Evolutionary conservation across 2,797 vertebrate species (phyloP), one percentile per base, ranked within the genome.

Genomic region (Sebastes goodei): DNA sequence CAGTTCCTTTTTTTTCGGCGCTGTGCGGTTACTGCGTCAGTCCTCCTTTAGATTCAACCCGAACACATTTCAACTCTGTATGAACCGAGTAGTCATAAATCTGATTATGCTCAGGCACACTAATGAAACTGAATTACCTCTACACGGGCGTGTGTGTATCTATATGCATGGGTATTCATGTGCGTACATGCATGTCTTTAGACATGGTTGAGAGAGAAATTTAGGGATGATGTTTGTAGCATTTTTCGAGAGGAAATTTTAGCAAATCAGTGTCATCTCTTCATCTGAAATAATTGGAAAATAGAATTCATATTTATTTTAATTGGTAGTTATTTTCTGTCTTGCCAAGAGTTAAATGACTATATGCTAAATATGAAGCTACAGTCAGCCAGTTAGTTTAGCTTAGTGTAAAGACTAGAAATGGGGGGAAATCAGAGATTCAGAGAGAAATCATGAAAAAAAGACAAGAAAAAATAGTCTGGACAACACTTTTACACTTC

Each of bases 31-130:
- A 62, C 35, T 86, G 64, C 78, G 80, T 89, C 84, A 77, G 64
- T 61, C 42, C 55, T 82, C 85, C 46, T 88, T 92, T 73, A 82
- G 71, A 86, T 92, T 91, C 80, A 91, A 83, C 86, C 76, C 81
- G 53, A 88, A 76, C 83, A 89, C 78, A 76, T 89, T 92, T 93
- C 74, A 92, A 91, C 90, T 92, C 85, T 85, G 69, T 63, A 68
- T 94, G 91, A 95, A 91, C 89, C 57, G 29, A 80, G 70, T 64
- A 71, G 81, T 90, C 89, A 88, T 90, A 87, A 91, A 94, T 94
- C 85, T 86, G 83, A 93, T 94, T 91, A 92, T 83, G 78, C 72
- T 78, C 81, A 81, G 86, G 83, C 88, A 89, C 27, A 75, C 82
- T 82, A 81, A 88, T 81, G 71, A 90, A 88, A 88, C 86, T 74